Evolutionary conservation across 2,797 vertebrate species (phyloP), one percentile per base, ranked within the genome.

Genomic region (Loriculus beryllinus): DNA sequence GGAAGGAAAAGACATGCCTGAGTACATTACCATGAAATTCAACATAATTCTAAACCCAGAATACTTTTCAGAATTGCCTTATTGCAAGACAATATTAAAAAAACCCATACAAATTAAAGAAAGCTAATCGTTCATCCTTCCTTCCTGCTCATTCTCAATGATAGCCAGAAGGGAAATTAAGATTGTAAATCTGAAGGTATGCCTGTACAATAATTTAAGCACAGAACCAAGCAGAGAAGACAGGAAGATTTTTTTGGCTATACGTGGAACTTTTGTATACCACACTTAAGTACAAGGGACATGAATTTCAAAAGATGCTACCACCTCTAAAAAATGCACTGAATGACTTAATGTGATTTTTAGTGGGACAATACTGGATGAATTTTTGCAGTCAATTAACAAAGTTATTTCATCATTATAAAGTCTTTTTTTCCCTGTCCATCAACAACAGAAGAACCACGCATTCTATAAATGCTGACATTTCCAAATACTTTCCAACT

Each of bases 121-220:
- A 89, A 94, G 67, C 59, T 91, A 54, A n/a, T 83, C 14, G 1
- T 86, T 91, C 77, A 67, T 82, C 59, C 43, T 69, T 71, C 31
- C 28, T 82, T 92, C 59, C 85, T 89, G 88, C 47, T 87, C 18
- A 43, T 76, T 89, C 59, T 86, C 80, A 92, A 1, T 70, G 85
- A 91, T 7, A 91, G 63, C 26, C 82, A 94, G 69, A 94, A 90
- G 89, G 76, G 82, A 95, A 90, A 93, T 91, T 56, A 91, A 92
- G 67, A 74, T 48, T 91, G 89, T 92, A 96, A 96, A 96, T 94
- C 85, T 94, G 82, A 83, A 93, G 21, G 52, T 37, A 82, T n/a
- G 43, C 35, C 33, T 75, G 40, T 42, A 52, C 33, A 72, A 71
- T 5, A 71, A 14, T 63, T 89, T 78, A 54, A 65, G 29, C 35